Evolutionary conservation across 2,113 vertebrate genomes (phyloP).

Genomic region (Psilopogon haemacephalus): DNA sequence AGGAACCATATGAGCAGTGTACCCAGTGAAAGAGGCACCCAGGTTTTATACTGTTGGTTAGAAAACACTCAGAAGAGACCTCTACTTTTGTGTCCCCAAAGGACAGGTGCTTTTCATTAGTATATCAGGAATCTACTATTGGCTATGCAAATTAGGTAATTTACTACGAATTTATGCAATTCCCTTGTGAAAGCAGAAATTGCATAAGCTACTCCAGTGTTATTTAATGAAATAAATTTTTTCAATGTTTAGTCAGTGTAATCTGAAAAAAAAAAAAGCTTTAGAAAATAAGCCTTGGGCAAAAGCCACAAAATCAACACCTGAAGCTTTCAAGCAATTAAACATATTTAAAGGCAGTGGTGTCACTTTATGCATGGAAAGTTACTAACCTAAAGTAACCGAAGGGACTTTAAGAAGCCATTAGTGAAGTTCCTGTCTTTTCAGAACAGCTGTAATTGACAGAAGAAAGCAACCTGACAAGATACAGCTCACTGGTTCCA

Average conservation of each 20-base stretch:
- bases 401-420: background rate
- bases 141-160: background rate
- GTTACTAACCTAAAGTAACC: background rate
- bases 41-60: background rate
- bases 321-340: background rate
- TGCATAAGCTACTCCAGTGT: background rate
- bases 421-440: background rate
- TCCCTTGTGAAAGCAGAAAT: background rate
- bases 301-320: background rate
- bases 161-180: background rate
- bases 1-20: rapidly evolving
- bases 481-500: background rate
- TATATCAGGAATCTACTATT: background rate
- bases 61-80: background rate
- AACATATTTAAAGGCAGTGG: background rate
- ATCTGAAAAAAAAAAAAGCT: background rate
- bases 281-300: background rate
- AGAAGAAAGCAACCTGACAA: conserved; percentile 27
- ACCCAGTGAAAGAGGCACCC: background rate
- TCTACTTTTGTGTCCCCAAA: background rate
- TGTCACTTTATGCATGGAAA: background rate
- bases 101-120: background rate
- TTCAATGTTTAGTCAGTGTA: background rate
- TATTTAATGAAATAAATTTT: background rate
- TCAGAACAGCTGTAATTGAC: background rate